These are phyloP conservation scores for Spicauda simplicius DNA, from an alignment of 2,888 invertebrate species.

Conservation along the genomic window DNA sequence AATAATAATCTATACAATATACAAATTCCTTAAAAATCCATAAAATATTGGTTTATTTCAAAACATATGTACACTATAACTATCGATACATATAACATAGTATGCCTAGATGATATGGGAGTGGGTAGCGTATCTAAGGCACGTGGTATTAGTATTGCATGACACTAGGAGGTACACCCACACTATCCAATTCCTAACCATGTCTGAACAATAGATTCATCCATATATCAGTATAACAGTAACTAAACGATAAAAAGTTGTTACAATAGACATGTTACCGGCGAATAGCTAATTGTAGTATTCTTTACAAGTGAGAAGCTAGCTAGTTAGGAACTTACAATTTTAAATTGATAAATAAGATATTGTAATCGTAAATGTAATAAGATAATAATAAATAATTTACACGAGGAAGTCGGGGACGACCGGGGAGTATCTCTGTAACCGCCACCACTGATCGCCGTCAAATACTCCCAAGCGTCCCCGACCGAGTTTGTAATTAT, in stretches of 20 bases:
- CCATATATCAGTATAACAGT: constrained; percentile 56
- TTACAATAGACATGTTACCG: constrained; percentile 57
- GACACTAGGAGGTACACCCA: constrained; percentile 46
- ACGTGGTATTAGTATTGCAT: constrained; percentile 71
- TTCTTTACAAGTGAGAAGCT: constrained; percentile 73
- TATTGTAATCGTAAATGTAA: constrained; percentile 56
- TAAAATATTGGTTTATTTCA: constrained; percentile 83
- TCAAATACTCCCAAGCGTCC: constrained; percentile 77
- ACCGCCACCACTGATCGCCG: constrained; percentile 48
- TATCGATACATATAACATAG: constrained; percentile 77
- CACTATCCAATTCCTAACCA: constrained; percentile 53
- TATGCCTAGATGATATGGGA: constrained; percentile 80
- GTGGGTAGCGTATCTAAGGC: constrained; percentile 80
- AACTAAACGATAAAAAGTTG: constrained; percentile 58
- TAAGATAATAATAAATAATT: constrained; percentile 77
- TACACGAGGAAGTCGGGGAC: constrained; percentile 67
- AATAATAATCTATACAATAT: constrained; percentile 85
- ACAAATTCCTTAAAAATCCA: constrained; percentile 84
- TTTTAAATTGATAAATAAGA: constrained; percentile 79
- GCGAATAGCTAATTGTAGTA: constrained; percentile 58
- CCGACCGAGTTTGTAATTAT: constrained; percentile 71
- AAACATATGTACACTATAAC: constrained; percentile 83
- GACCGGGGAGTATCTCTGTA: constrained; percentile 74
- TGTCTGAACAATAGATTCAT: constrained; percentile 62
- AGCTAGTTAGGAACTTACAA: constrained; percentile 84